Conservation (phyloP, 2,797 vertebrate genomes). For the Phrynocephalus forsythii region DNA sequence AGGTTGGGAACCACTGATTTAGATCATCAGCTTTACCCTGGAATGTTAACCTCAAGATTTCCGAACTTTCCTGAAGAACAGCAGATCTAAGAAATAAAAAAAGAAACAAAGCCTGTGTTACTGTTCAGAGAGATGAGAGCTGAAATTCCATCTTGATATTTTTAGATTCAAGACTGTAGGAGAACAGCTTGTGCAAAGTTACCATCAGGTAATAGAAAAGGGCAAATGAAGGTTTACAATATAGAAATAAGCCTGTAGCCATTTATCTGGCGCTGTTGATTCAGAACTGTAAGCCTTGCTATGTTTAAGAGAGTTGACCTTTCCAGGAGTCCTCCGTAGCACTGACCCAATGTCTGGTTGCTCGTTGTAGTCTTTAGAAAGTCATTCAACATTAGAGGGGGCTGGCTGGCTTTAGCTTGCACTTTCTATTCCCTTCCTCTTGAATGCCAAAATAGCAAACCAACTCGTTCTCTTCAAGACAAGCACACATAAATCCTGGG, state of each 20-base stretch:
- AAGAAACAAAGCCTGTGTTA: not conserved
- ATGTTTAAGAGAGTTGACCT: constrained; percentile 12
- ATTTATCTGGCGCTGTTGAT: constrained; percentile 13
- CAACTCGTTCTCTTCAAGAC: not conserved
- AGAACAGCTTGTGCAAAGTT: constrained; percentile 9
- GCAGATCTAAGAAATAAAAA: not conserved
- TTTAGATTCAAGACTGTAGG: not conserved
- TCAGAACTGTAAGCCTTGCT: constrained; percentile 3
- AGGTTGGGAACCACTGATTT: no score
- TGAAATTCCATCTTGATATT: not conserved
- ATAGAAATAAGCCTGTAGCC: constrained; percentile 10
- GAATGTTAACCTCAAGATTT: not conserved
- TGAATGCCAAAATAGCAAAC: not conserved
- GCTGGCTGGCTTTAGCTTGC: not conserved
- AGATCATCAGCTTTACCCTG: no score
- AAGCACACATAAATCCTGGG: no score
- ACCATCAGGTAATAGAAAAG: not conserved
- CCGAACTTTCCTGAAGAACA: not conserved
- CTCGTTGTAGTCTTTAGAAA: not conserved
- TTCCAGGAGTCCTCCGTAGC: not conserved
- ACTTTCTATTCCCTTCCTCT: not conserved
- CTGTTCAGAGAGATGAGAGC: not conserved
- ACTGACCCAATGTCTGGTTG: not conserved
- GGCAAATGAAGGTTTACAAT: constrained; percentile 8
- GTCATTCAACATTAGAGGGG: not conserved